Conservation (phyloP, 2,888 invertebrate species). For the Cactoblastis cactorum region DNA sequence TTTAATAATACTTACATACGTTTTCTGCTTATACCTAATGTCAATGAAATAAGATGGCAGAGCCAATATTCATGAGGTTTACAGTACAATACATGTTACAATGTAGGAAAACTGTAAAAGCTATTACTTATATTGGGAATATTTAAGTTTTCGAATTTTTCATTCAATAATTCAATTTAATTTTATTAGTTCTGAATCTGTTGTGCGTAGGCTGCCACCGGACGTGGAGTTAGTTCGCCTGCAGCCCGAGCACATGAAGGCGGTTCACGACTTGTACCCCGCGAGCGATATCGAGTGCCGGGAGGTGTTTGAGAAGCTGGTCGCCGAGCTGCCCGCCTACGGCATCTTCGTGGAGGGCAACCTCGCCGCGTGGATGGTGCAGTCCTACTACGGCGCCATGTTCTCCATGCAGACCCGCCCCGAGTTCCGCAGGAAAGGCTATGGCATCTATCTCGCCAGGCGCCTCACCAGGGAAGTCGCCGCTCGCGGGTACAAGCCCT, state of each 20-base stretch:
- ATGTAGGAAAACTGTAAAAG: too few relatives aligned
- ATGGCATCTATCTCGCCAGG: conserved; percentile 86
- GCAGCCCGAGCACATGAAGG: conserved; percentile 87
- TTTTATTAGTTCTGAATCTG: too few relatives aligned
- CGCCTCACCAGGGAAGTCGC: conserved; percentile 83
- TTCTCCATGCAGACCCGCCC: conserved; percentile 94
- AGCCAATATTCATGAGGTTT: too few relatives aligned
- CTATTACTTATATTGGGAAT: too few relatives aligned
- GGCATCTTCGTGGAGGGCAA: conserved; percentile 88
- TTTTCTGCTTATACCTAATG: too few relatives aligned
- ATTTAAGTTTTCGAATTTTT: too few relatives aligned
- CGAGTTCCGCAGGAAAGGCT: conserved; percentile 85
- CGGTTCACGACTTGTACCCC: conserved; percentile 91
- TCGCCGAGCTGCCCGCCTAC: conserved; percentile 87
- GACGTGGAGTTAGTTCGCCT: conserved; percentile 88
- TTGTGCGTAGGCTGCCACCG: conserved; percentile 71
- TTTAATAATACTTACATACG: too few relatives aligned
- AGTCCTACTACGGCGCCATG: conserved; percentile 94
- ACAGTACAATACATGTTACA: too few relatives aligned
- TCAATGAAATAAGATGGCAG: too few relatives aligned
- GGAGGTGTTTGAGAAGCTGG: conserved; percentile 89
- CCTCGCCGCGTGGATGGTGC: conserved; percentile 94
- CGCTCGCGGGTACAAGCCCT: conserved; percentile 88
- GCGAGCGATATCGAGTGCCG: conserved; percentile 93
- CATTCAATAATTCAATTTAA: too few relatives aligned